Evolutionary conservation across 2,888 invertebrate genomes (phyloP), one percentile per base, ranked within the genome.

Genomic region (Fragum whitleyi): DNA sequence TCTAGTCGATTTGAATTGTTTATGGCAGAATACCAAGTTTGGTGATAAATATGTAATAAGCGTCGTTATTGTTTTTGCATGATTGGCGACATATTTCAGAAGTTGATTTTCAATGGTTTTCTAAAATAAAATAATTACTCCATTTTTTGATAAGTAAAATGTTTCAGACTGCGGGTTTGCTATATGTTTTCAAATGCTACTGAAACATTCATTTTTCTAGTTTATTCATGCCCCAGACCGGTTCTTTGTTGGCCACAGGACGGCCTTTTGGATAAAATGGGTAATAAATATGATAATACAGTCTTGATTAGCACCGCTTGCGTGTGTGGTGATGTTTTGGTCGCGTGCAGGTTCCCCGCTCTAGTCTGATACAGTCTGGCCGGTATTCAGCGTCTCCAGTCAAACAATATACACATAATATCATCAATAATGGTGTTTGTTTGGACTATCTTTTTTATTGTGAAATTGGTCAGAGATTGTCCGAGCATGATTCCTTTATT

Each of bases 261-360:
- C 61, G 32, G 75, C 59, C 68, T 61, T 68, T 75, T 68, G 75
- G 75, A 36, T 75, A 68, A 47, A 59, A 47, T 28, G 42, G 68
- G 29, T 39, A 29, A 75, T 75, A 75, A 75, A 75, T 67, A 69
- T 75, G 75, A 68, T 75, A 55, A 51, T 57, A 59, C 68, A 68
- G 26, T n/a, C 29, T 55, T 59, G 57, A 69, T 75, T 75, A 68
- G 68, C 59, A 36, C 29, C n/a, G 26, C 9, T 75, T 75, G 75
- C 75, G 75, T 75, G 75, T 29, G 36, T 14, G 19, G 26, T 51
- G 42, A 59, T 42, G 57, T 11, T 68, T 29, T 1, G 16, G 69
- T 75, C 69, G 75, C 75, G 75, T 75, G 75, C 28, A 19, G 51
- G 29, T 29, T 26, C 65, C 5, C 9, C 7, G 6, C 21, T 61